phyloP scores from a whole-genome alignment of 2,888 invertebrate species.

The Brachypalpus laphriformis region DNA sequence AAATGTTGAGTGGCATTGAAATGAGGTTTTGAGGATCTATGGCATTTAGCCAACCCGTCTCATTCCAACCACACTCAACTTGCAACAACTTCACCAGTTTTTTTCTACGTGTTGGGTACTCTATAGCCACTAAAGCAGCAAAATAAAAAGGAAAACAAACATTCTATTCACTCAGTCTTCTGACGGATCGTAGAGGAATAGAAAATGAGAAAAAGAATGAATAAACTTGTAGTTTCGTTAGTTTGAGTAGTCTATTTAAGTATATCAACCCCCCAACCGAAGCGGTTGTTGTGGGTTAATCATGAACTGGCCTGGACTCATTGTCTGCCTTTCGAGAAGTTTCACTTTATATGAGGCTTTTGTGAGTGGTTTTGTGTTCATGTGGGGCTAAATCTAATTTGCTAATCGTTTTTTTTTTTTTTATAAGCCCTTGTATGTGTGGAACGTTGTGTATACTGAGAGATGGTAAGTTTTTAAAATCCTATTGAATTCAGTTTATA shows the following conservation, averaged over 20 bases:
- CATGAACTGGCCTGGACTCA: constrained; percentile 33
- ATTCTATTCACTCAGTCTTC: constrained; percentile 32
- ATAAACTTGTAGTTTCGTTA: neutral
- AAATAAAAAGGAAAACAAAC: constrained; percentile 8
- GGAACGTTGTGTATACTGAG: neutral
- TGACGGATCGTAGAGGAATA: neutral
- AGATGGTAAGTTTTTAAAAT: too few relatives aligned
- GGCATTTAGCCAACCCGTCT: constrained; percentile 37
- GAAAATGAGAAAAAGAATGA: neutral
- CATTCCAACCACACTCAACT: neutral
- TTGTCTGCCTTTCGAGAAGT: constrained; percentile 29
- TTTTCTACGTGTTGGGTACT: neutral
- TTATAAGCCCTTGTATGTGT: neutral
- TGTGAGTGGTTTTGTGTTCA: constrained; percentile 23
- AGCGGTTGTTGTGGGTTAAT: constrained; percentile 15
- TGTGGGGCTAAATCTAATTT: constrained; percentile 18
- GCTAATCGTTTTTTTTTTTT: constrained; percentile 35
- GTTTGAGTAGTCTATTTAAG: constrained; percentile 11
- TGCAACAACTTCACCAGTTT: neutral
- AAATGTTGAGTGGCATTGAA: constrained; percentile 50
- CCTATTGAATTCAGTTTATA: too few relatives aligned
- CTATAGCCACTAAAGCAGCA: neutral
- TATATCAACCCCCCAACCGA: neutral
- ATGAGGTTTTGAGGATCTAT: constrained; percentile 61
- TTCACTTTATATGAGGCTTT: constrained; percentile 36